phyloP scores from a whole-genome alignment of 2,888 invertebrate species.

The Tenthredo distinguenda region DNA sequence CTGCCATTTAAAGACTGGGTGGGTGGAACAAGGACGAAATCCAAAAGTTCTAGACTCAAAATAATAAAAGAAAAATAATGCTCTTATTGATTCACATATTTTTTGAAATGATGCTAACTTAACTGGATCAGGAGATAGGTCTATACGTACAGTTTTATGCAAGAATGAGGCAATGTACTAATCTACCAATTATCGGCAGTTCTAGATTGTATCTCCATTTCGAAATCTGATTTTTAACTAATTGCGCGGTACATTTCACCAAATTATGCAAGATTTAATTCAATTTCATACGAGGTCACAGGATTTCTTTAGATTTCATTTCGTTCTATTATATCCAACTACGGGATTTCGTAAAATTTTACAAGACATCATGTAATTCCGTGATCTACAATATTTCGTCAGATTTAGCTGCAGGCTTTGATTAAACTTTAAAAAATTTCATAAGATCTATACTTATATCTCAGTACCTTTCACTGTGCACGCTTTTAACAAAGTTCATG shows the following conservation, averaged over 20 bases:
- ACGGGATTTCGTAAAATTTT: not conserved
- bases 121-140: no score
- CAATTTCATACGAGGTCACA: not conserved
- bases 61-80: not conserved
- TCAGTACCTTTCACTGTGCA: not conserved
- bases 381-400: not conserved
- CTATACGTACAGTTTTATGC: no score
- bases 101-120: no score
- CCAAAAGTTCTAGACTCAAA: not conserved
- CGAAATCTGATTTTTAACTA: not conserved
- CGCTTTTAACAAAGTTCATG: not conserved
- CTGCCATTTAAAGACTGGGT: not conserved
- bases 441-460: not conserved
- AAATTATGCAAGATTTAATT: not conserved
- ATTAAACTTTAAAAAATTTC: not conserved
- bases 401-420: not conserved
- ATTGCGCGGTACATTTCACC: not conserved
- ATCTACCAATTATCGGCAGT: no score
- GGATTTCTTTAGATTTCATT: not conserved
- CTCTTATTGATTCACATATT: no score
- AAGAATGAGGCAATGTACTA: no score
- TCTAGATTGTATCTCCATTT: no score
- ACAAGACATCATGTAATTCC: not conserved
- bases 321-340: not conserved
- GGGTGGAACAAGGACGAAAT: not conserved